These are phyloP conservation scores for Myripristis jacobus DNA, from an alignment of 2,797 vertebrate genomes.

Conservation along the genomic window DNA sequence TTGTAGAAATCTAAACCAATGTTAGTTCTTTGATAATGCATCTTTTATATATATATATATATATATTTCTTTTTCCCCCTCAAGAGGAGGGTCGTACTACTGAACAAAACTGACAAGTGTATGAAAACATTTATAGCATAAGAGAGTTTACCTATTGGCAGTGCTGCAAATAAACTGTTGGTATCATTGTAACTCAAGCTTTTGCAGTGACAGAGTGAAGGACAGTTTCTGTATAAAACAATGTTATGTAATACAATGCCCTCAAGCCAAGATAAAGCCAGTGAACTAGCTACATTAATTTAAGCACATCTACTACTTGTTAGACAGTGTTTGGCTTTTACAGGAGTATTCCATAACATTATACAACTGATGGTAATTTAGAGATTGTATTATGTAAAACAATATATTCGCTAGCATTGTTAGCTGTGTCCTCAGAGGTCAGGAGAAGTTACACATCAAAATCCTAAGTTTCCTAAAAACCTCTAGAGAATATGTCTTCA, in stretches of 20 bases:
- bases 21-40: neutral
- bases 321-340: neutral
- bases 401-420: slow-evolving; percentile 13
- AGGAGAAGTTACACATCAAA: slow-evolving; percentile 50
- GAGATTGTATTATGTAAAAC: slow-evolving; percentile 36
- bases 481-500: slow-evolving; percentile 38
- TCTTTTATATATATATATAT: too few relatives aligned
- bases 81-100: slow-evolving; percentile 1
- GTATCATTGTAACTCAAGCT: slow-evolving; percentile 12
- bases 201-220: slow-evolving; percentile 3
- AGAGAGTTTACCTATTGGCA: slow-evolving; percentile 5
- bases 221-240: slow-evolving; percentile 1
- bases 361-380: slow-evolving; percentile 45
- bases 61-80: slow-evolving; percentile 8
- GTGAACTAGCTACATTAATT: neutral
- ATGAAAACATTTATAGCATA: neutral
- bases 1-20: neutral
- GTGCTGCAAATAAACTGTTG: slow-evolving; percentile 13
- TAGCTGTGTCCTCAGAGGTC: slow-evolving; percentile 33
- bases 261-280: slow-evolving; percentile 5
- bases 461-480: slow-evolving; percentile 45
- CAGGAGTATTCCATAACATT: slow-evolving; percentile 41
- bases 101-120: slow-evolving; percentile 2
- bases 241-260: neutral
- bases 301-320: neutral